Percentiles rank a stretch among this genome's conserved stretches.
Evolutionary conservation across 2,797 vertebrate species (phyloP).

Genomic region (Smutsia temminckii): DNA sequence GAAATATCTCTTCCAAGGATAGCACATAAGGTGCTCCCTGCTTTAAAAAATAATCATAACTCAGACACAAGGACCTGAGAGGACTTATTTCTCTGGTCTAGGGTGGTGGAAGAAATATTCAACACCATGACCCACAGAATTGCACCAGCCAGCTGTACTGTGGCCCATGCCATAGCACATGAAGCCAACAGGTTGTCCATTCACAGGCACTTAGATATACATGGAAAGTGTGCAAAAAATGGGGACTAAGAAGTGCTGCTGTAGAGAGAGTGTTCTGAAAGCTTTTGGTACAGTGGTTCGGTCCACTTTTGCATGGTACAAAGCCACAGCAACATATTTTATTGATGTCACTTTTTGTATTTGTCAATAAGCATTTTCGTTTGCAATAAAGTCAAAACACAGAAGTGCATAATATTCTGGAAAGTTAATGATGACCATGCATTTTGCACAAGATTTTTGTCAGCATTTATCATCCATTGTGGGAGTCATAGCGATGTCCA

Average conservation of each 20-base stretch:
- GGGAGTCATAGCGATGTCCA: neutral
- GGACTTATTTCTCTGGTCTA: neutral
- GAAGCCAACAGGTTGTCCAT: neutral
- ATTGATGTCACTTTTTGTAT: neutral
- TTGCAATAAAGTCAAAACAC: neutral
- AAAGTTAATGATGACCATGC: neutral
- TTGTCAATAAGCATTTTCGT: neutral
- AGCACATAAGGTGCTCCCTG: neutral
- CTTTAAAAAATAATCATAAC: neutral
- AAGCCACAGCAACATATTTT: neutral
- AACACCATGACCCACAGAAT: neutral
- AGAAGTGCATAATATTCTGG: neutral
- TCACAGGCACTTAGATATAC: neutral
- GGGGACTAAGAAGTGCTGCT: neutral
- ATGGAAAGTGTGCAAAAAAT: neutral
- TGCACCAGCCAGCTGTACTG: neutral
- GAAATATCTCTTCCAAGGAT: neutral
- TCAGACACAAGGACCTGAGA: neutral
- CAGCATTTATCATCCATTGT: neutral
- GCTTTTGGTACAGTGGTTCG: neutral
- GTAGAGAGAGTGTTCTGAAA: neutral
- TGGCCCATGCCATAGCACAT: neutral
- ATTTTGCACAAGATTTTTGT: conserved; percentile 1
- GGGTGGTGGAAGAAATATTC: neutral
- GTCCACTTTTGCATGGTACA: neutral